Percentiles rank a stretch among this genome's conserved stretches.
Evolutionary conservation across 2,113 vertebrate species (phyloP).

Genomic region (Aspiorhynchus laticeps): DNA sequence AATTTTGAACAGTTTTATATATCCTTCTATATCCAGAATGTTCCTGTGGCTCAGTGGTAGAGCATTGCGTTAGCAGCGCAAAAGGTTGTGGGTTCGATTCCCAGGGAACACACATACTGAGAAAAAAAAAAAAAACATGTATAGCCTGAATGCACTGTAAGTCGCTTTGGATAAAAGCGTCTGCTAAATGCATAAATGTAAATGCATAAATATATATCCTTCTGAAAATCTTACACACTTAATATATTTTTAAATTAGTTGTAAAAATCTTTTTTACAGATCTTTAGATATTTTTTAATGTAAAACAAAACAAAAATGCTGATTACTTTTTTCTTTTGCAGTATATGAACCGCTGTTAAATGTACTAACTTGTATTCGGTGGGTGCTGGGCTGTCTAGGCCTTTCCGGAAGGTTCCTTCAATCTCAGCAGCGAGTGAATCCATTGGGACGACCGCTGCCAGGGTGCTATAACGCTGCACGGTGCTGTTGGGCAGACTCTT

Average conservation of each 20-base stretch:
- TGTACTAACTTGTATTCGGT: slow-evolving; percentile 81
- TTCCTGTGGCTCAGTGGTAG: no score
- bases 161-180: no score
- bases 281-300: background rate
- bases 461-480: slow-evolving; percentile 77
- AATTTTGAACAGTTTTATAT: background rate
- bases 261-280: background rate
- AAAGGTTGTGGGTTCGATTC: no score
- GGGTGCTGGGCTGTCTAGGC: slow-evolving; percentile 75
- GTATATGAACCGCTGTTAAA: background rate
- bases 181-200: no score
- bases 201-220: no score
- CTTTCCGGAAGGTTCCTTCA: slow-evolving; percentile 84
- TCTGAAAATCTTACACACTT: background rate
- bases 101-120: no score
- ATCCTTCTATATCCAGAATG: no score
- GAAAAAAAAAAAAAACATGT: no score
- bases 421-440: slow-evolving; percentile 89
- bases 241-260: background rate
- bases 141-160: no score
- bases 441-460: slow-evolving; percentile 81
- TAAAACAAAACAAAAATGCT: background rate
- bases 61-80: no score
- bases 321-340: background rate
- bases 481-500: slow-evolving; percentile 81